phyloP scores from a whole-genome alignment of 2,797 vertebrate species.

The Poecilia velifera region DNA sequence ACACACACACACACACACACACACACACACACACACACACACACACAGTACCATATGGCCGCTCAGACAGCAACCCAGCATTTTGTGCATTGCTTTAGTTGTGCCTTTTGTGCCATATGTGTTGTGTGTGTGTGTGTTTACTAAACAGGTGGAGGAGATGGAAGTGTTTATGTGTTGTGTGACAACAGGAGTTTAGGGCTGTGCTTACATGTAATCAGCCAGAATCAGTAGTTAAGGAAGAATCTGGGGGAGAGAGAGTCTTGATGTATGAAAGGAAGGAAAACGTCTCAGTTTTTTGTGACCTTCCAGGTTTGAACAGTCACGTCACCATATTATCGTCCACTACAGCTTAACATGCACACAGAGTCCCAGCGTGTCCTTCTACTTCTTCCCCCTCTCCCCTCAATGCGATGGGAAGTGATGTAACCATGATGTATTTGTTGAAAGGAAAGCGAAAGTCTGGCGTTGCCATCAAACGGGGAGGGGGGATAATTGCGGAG shows the following conservation, averaged over 20 bases:
- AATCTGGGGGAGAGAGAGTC: slow-evolving; percentile 18
- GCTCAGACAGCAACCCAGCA: neutral
- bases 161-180: slow-evolving; percentile 16
- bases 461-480: neutral
- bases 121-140: neutral
- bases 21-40: too few relatives aligned
- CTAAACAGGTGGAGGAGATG: neutral
- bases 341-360: neutral
- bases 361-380: neutral
- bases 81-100: neutral
- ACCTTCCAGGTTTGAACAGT: neutral
- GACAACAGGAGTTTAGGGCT: slow-evolving; percentile 21
- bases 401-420: neutral
- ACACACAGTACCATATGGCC: neutral
- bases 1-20: slow-evolving; percentile 6
- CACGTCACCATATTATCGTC: neutral
- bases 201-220: slow-evolving; percentile 31
- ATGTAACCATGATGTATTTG: slow-evolving; percentile 1
- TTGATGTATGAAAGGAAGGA: neutral
- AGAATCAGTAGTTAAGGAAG: slow-evolving; percentile 28
- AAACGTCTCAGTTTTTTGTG: neutral
- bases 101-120: neutral
- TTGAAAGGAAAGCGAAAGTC: slow-evolving; percentile 1
- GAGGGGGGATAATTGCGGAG: neutral
- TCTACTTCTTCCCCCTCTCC: neutral